Base-by-base conservation (phyloP, 2,113 vertebrate species). In the Hepsetus odoe region DNA sequence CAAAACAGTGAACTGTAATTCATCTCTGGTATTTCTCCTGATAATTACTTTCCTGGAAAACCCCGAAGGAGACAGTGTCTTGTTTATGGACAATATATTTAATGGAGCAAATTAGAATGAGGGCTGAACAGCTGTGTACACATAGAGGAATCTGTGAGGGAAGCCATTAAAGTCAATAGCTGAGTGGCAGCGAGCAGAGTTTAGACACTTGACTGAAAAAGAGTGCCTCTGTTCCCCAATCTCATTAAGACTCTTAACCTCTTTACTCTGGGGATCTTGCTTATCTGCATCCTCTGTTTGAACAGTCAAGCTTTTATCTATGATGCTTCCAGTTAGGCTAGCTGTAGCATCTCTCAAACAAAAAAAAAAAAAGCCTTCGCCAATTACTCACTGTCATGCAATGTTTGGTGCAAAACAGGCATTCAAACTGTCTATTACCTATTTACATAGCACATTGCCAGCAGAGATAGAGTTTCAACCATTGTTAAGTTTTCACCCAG, bases 111-210 rank as follows among this genome's bases (percentile, higher is more conserved):
- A 91, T 92, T 93, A 90, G 88, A 88, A 87, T 49, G 72, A 85
- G 83, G 79, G 81, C 80, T 74, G 62, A 76, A 85, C 92, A 94
- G 92, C 92, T 94, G 92, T 93, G 90, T 92, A 93, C 90, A 93
- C 87, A 85, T 73, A 10, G 83, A 66, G 83, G 82, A 90, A 90
- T 91, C 87, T 90, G 87, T 82, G 77, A 81, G 79, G 84, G 80
- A 89, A 87, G 85, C 85, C 86, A 87, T 89, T 87, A 74, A 86
- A 88, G 44, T 83, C 85, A 80, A 76, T 70, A 83, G 84, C 79
- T 77, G 81, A 85, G 76, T 70, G 80, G 80, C 70, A 85, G 78
- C 75, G 82, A 83, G 82, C 85, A 30, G 5, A 33, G 38, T 62
- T 38, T 67, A 62, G 65, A 68, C 16, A 28, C 58, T 71, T 65